Conservation (phyloP, 2,113 vertebrate species). For the Gulo gulo region DNA sequence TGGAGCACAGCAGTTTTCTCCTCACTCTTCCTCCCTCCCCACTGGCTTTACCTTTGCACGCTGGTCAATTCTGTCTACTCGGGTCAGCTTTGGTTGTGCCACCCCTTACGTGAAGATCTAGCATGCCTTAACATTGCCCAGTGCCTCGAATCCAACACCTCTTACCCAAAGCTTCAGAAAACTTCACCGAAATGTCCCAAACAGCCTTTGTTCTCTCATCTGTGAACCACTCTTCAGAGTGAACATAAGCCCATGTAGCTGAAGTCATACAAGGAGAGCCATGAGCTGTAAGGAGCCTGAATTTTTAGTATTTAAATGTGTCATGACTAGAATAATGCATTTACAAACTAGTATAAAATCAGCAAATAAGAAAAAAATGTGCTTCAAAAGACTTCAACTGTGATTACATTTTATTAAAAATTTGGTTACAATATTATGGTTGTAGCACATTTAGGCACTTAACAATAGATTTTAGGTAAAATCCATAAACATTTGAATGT, state of each 20-base stretch:
- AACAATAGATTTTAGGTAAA: not conserved
- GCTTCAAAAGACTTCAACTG: not conserved
- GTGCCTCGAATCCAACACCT: not conserved
- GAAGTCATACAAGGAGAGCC: not conserved
- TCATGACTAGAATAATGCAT: not conserved
- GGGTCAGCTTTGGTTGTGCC: not conserved
- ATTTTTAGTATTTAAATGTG: not conserved
- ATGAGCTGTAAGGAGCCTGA: not conserved
- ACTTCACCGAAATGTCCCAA: not conserved
- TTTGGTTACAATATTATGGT: not conserved
- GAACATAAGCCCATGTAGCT: not conserved
- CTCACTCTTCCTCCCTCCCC: not conserved
- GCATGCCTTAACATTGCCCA: not conserved
- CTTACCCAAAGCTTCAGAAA: not conserved
- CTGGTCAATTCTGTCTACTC: not conserved
- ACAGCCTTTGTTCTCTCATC: not conserved
- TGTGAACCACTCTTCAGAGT: not conserved
- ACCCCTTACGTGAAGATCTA: not conserved
- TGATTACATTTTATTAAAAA: conserved; percentile 4
- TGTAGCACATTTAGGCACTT: not conserved
- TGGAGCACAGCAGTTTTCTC: not conserved
- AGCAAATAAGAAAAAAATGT: conserved; percentile 1
- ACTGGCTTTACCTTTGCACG: not conserved
- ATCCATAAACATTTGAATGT: not conserved
- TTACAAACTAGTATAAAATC: conserved; percentile 17